Evolutionary conservation across 2,888 invertebrate species (phyloP).

Genomic region (Limnephilus marmoratus): DNA sequence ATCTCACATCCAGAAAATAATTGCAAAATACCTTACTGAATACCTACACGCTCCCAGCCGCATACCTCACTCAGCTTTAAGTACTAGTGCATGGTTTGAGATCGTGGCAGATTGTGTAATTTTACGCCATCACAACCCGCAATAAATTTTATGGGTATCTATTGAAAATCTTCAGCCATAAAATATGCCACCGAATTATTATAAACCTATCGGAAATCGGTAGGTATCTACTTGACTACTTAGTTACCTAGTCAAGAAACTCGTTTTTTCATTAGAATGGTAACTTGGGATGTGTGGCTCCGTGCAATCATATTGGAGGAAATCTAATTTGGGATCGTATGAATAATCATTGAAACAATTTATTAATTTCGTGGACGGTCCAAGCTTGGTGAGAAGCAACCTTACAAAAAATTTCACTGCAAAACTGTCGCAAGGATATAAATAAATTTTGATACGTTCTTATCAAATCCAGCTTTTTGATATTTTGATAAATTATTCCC

Average conservation of each 20-base stretch:
- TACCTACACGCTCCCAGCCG: background rate
- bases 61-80: background rate
- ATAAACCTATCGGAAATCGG: conserved; percentile 20
- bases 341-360: too few species aligned
- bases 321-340: too few species aligned
- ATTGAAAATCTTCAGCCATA: conserved; percentile 41
- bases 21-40: conserved; percentile 3
- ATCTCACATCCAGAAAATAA: conserved; percentile 11
- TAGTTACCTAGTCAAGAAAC: background rate
- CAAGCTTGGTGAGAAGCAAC: too few species aligned
- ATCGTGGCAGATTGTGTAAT: conserved; percentile 10
- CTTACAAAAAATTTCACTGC: too few species aligned
- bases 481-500: too few species aligned
- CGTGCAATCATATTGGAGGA: too few species aligned
- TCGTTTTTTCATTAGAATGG: background rate
- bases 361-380: too few species aligned
- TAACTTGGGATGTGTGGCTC: background rate
- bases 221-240: background rate
- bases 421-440: too few species aligned
- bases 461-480: too few species aligned
- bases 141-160: conserved; percentile 23
- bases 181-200: conserved; percentile 37
- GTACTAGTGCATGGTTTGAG: background rate
- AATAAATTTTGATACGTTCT: too few species aligned
- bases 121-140: conserved; percentile 6